These are phyloP conservation scores for Pandion haliaetus DNA, from an alignment of 2,113 vertebrate genomes.

Conservation along the genomic window DNA sequence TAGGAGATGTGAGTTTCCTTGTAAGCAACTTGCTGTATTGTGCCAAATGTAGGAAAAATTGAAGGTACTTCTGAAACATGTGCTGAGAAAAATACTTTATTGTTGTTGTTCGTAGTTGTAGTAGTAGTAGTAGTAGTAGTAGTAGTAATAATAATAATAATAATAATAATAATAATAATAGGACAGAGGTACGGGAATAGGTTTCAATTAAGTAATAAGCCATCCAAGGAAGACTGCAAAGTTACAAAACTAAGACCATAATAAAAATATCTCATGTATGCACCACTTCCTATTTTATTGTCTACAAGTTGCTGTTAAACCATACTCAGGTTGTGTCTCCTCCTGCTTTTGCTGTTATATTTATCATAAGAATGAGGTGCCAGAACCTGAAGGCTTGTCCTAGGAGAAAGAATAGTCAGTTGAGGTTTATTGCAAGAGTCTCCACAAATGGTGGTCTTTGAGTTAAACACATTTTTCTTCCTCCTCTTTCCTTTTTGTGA, in stretches of 20 bases:
- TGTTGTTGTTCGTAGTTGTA: background rate
- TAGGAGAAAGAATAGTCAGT: background rate
- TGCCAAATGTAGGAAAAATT: constrained; percentile 16
- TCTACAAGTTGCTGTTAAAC: constrained; percentile 2
- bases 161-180: background rate
- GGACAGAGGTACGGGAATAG: background rate
- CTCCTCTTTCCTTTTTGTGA: background rate
- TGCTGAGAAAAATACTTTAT: background rate
- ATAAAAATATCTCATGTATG: background rate
- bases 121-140: background rate
- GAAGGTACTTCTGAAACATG: constrained; percentile 31
- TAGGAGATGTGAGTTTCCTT: constrained; percentile 8
- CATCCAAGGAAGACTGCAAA: background rate
- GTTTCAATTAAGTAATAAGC: background rate
- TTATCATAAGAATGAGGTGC: constrained; percentile 47
- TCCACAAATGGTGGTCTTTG: background rate
- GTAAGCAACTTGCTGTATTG: constrained; percentile 14
- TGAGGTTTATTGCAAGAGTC: background rate
- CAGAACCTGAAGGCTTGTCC: background rate
- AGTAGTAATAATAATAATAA: background rate
- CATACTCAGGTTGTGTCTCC: background rate
- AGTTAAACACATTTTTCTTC: background rate
- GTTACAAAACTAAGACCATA: background rate
- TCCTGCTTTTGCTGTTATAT: constrained; percentile 24
- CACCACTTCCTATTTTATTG: constrained; percentile 23